Base-by-base conservation (phyloP, 2,113 vertebrate genomes). In the Erinaceus europaeus region DNA sequence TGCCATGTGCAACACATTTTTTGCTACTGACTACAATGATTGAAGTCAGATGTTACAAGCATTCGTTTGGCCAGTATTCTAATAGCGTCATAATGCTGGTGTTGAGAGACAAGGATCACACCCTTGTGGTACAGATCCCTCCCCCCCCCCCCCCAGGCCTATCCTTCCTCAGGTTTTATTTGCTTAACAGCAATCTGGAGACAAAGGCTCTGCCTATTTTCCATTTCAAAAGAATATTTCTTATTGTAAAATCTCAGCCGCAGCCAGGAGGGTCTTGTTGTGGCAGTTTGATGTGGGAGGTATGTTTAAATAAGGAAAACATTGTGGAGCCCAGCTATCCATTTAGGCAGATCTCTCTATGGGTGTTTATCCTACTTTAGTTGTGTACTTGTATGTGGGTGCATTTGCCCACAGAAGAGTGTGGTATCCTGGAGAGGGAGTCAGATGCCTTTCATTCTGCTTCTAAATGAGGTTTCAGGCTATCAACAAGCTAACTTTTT, bases 221-320 rank as follows among this genome's bases (percentile, higher is more conserved):
- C 69, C 84, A 90, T 87, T 92, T 95, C 71, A 84, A 92, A 94
- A 87, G 77, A 81, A 87, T 86, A 94, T 87, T 93, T 92, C 77
- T 75, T 71, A 86, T 77, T 92, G 74, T 94, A 55, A 90, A 84
- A 75, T 71, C 74, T 75, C 81, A 71, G 79, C 72, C n/a, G n/a
- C n/a, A 76, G 76, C 48, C 62, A 38, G 73, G 55, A 61, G 91
- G 50, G 72, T 52, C 80, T 52, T 83, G 72, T 50, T 65, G 67
- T 50, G 55, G 57, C 65, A 55, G 5, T 36, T 57, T 55, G 21
- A 78, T 55, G 44, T 77, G 53, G 73, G 20, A 91, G 48, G 48
- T 44, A 25, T 84, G 86, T 86, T 90, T 92, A 52, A 74, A 57
- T 59, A 89, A 92, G 84, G 65, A 57, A 44, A 69, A 52, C 59